A percentile compares a stretch with the other conserved stretches of the same genome.
These are phyloP conservation scores for Apamea monoglypha DNA, from an alignment of 2,888 invertebrate species.

Conservation along the genomic window DNA sequence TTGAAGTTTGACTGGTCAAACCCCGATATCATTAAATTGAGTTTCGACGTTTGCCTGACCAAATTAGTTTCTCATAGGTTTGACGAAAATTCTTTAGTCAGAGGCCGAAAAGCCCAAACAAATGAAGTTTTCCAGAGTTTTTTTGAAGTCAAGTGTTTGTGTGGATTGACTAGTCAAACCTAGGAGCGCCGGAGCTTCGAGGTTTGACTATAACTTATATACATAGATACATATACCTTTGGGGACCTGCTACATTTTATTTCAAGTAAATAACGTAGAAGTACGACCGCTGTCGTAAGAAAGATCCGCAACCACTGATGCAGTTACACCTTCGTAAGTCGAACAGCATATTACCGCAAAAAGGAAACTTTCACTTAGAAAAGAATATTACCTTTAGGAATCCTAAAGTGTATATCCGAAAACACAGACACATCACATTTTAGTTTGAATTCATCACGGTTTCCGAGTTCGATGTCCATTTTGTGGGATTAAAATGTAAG, in stretches of 20 bases:
- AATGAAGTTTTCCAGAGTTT: too few relatives aligned
- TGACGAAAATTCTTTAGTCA: too few relatives aligned
- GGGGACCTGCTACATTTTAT: background rate
- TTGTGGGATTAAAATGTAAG: constrained; percentile 6
- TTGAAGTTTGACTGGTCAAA: too few relatives aligned
- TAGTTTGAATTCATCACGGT: constrained; percentile 31
- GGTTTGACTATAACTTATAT: too few relatives aligned
- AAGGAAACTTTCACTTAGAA: constrained; percentile 62
- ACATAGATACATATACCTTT: background rate
- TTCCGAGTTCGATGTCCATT: constrained; percentile 74
- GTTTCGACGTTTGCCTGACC: too few relatives aligned
- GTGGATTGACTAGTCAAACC: too few relatives aligned
- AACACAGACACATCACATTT: constrained; percentile 69
- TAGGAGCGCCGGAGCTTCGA: too few relatives aligned
- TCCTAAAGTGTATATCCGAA: constrained; percentile 68
- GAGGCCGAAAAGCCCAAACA: too few relatives aligned
- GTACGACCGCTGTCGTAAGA: background rate
- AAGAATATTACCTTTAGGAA: constrained; percentile 62
- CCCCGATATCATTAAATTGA: too few relatives aligned
- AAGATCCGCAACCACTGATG: background rate
- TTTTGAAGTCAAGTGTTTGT: too few relatives aligned
- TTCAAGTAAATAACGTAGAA: background rate
- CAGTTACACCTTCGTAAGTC: constrained; percentile 14
- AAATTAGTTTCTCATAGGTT: too few relatives aligned
- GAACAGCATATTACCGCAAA: constrained; percentile 31